Evolutionary conservation across 2,888 invertebrate genomes (phyloP).

Genomic region (Cheilosia variabilis): DNA sequence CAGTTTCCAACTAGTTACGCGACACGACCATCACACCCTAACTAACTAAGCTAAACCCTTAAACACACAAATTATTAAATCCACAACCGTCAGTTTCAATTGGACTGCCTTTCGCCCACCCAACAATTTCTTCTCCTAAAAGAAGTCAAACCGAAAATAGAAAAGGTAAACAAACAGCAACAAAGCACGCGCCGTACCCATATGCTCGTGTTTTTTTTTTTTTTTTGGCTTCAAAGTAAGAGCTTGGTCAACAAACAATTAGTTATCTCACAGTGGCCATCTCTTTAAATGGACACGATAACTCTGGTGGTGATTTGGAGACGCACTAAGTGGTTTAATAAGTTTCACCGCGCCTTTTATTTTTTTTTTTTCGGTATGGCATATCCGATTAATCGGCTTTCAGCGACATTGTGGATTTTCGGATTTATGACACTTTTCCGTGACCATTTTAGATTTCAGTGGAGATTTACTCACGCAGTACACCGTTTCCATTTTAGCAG

Average conservation of each 20-base stretch:
- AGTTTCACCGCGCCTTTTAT: constrained; percentile 38
- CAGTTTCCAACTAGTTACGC: not conserved
- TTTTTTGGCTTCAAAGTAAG: not conserved
- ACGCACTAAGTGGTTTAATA: constrained; percentile 51
- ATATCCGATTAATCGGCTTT: constrained; percentile 21
- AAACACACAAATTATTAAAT: not conserved
- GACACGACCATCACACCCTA: not conserved
- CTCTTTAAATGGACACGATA: constrained; percentile 26
- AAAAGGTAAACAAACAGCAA: constrained; percentile 28
- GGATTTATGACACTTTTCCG: constrained; percentile 27
- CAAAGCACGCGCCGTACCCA: constrained; percentile 18
- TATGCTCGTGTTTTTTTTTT: not conserved
- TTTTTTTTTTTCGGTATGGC: not conserved
- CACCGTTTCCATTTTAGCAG: not conserved
- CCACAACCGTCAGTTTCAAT: constrained; percentile 38
- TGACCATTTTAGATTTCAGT: constrained; percentile 47
- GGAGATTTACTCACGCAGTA: constrained; percentile 7
- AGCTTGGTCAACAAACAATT: constrained; percentile 47
- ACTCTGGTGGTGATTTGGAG: constrained; percentile 16
- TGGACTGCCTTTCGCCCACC: constrained; percentile 12
- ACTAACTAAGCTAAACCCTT: constrained; percentile 11
- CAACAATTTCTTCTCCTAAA: not conserved
- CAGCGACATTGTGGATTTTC: not conserved
- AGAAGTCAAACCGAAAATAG: constrained; percentile 3
- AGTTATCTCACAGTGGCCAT: constrained; percentile 28